Percentiles rank a stretch among this genome's conserved stretches.
These are phyloP conservation scores for Nephrotoma guestfalica DNA, from an alignment of 2,888 invertebrate species.

Conservation along the genomic window DNA sequence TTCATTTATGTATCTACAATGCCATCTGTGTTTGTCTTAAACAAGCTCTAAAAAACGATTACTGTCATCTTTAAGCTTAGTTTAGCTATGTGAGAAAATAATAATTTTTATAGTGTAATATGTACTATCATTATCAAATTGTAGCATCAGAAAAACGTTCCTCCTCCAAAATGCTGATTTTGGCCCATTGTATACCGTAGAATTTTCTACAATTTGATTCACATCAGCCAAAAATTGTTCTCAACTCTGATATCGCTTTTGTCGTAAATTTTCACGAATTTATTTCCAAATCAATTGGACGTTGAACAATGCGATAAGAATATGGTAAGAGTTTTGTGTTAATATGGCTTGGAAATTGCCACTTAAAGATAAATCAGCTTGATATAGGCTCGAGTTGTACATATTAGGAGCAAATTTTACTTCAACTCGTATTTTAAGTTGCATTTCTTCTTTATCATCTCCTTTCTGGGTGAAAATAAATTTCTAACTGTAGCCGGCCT, in stretches of 20 bases:
- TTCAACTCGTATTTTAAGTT: slow-evolving; percentile 96
- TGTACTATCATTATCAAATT: too few relatives aligned
- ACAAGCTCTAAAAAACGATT: too few relatives aligned
- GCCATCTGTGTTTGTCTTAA: too few relatives aligned
- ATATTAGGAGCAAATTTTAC: slow-evolving; percentile 94
- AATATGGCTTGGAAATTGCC: slow-evolving; percentile 96
- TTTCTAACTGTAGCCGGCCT: slow-evolving; percentile 93
- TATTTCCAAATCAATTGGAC: slow-evolving; percentile 95
- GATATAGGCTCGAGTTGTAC: slow-evolving; percentile 94
- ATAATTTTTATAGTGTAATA: too few relatives aligned
- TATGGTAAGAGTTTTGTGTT: slow-evolving; percentile 88
- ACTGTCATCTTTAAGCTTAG: too few relatives aligned
- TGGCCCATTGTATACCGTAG: slow-evolving; percentile 77
- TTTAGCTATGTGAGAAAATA: too few relatives aligned
- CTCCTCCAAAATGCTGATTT: slow-evolving; percentile 68
- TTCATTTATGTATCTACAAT: too few relatives aligned
- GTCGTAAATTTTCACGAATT: slow-evolving; percentile 79
- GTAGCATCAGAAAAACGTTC: too few relatives aligned
- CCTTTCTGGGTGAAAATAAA: slow-evolving; percentile 93
- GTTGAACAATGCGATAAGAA: slow-evolving; percentile 80
- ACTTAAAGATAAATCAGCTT: too few relatives aligned
- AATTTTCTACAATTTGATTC: slow-evolving; percentile 92
- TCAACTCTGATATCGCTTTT: slow-evolving; percentile 86
- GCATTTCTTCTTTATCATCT: slow-evolving; percentile 90
- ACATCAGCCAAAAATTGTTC: slow-evolving; percentile 92